Evolutionary conservation across 1,140 invertebrate species (phyloP).

Genomic region (Cyphomyrmex costatus): DNA sequence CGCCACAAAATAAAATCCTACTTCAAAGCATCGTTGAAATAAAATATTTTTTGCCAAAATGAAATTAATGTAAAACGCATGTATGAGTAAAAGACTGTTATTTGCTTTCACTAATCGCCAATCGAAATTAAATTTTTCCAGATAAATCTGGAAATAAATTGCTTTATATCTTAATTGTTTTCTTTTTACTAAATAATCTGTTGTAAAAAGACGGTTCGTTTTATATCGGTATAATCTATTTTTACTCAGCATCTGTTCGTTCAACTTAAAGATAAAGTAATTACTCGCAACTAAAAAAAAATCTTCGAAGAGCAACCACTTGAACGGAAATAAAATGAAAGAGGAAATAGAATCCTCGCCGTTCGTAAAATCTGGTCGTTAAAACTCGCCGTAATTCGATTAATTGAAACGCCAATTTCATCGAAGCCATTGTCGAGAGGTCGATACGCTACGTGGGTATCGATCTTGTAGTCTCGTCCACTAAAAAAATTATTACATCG

Average conservation of each 20-base stretch:
- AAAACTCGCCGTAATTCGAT: conserved; percentile 44
- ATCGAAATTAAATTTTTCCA: conserved; percentile 13
- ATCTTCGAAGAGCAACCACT: background rate
- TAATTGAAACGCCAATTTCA: conserved; percentile 36
- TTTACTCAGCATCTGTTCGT: background rate
- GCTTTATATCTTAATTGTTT: background rate
- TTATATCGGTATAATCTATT: background rate
- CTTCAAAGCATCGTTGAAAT: background rate
- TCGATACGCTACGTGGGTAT: background rate
- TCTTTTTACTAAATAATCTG: background rate
- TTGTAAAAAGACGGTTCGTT: background rate
- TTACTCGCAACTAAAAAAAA: background rate
- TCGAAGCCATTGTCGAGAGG: conserved; percentile 27
- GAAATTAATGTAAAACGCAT: background rate
- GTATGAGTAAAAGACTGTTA: background rate
- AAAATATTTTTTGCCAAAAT: background rate
- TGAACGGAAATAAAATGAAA: background rate
- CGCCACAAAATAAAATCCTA: conserved; percentile 26
- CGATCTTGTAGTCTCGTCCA: background rate
- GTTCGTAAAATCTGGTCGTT: conserved; percentile 32
- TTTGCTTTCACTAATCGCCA: background rate
- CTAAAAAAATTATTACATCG: conserved; percentile 28
- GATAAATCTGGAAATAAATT: background rate
- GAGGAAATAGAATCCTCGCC: conserved; percentile 10
- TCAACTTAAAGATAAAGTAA: conserved; percentile 7